phyloP scores from a whole-genome alignment of 2,113 vertebrate genomes.

The Antennarius striatus region DNA sequence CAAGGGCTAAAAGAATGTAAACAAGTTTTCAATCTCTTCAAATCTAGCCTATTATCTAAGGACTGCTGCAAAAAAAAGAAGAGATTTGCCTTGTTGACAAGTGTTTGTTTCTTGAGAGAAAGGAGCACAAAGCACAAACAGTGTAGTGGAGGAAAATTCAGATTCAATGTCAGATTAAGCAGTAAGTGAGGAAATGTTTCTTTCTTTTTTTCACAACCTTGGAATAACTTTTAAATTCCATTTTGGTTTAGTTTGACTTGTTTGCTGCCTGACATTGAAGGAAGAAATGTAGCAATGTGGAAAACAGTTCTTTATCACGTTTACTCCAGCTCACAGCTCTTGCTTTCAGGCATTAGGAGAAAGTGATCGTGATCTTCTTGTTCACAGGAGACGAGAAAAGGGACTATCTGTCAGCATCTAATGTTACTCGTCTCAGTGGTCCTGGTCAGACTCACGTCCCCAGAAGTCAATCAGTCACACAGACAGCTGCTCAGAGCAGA shows the following conservation, averaged over 20 bases:
- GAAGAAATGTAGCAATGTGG: constrained; percentile 36
- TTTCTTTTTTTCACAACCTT: constrained; percentile 31
- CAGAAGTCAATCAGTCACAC: constrained; percentile 61
- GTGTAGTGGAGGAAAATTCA: constrained; percentile 36
- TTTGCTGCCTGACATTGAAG: constrained; percentile 26
- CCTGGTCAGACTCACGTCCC: constrained; percentile 36
- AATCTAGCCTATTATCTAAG: constrained; percentile 69
- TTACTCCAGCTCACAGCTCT: constrained; percentile 14
- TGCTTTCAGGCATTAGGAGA: constrained; percentile 35
- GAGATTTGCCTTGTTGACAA: constrained; percentile 50
- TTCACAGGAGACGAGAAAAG: constrained; percentile 57
- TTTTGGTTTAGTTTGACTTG: constrained; percentile 22
- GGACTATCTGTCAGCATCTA: constrained; percentile 63
- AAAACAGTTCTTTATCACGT: constrained; percentile 23
- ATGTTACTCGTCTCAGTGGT: constrained; percentile 40
- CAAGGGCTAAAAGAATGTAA: constrained; percentile 69
- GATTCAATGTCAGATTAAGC: constrained; percentile 50
- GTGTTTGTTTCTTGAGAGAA: constrained; percentile 56
- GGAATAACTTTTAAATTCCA: constrained; percentile 18
- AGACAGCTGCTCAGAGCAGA: constrained; percentile 47
- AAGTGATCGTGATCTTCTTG: constrained; percentile 43
- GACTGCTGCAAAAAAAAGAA: constrained; percentile 31
- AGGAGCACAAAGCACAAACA: constrained; percentile 29
- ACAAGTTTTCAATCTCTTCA: constrained; percentile 64
- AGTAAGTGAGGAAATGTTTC: constrained; percentile 17